phyloP scores from a whole-genome alignment of 2,113 vertebrate species.

The Vidua macroura region DNA sequence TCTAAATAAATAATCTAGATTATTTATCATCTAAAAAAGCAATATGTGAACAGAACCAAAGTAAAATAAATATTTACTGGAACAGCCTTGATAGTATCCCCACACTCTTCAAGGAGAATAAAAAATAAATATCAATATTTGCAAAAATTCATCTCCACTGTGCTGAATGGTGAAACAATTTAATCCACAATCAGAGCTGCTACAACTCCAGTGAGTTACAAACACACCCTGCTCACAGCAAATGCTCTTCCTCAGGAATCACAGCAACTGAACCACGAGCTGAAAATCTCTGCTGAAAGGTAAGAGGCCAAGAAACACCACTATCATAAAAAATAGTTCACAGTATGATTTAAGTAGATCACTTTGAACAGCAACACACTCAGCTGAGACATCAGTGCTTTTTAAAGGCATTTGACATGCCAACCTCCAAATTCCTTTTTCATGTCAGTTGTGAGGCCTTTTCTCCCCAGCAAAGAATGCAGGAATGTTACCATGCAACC shows the following conservation, averaged over 20 bases:
- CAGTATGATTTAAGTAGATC: not conserved
- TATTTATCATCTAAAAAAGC: not conserved
- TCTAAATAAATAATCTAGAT: not conserved
- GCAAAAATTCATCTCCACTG: not conserved
- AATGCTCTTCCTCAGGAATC: not conserved
- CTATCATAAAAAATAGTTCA: not conserved
- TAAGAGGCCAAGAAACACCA: not conserved
- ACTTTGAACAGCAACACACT: not conserved
- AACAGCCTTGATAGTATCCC: not conserved
- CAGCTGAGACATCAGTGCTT: not conserved
- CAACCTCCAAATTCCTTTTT: not conserved
- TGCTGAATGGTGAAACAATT: not conserved
- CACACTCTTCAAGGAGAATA: rapidly evolving
- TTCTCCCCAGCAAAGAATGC: not conserved
- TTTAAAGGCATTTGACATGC: not conserved
- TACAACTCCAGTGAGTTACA: not conserved
- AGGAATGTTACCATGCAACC: not conserved
- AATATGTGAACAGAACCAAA: not conserved
- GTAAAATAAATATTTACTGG: not conserved
- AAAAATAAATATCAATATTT: not conserved
- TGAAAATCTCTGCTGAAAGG: not conserved
- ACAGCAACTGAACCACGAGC: not conserved
- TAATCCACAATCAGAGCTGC: not conserved
- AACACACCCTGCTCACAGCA: not conserved
- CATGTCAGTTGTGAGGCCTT: not conserved